Evolutionary conservation across 2,113 vertebrate genomes (phyloP).

Genomic region (Lagopus muta): DNA sequence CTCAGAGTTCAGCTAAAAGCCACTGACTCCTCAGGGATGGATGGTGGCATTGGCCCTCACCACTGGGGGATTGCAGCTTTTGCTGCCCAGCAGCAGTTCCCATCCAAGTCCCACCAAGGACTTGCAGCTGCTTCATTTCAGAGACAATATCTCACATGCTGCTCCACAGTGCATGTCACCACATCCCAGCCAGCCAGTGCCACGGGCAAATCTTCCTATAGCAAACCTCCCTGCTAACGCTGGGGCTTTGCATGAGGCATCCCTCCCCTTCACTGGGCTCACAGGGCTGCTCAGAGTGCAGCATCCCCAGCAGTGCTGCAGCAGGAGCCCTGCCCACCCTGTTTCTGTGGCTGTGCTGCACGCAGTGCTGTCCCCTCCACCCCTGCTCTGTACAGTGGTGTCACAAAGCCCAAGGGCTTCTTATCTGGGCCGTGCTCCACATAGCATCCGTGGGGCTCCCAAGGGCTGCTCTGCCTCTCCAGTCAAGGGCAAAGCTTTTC

Average conservation of each 20-base stretch:
- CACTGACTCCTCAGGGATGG: not conserved
- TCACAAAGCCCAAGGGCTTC: conserved; percentile 34
- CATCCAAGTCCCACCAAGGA: not conserved
- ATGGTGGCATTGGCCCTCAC: not conserved
- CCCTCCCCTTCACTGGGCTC: not conserved
- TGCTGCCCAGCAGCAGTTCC: not conserved
- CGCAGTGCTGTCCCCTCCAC: conserved; percentile 29
- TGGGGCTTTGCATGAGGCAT: not conserved
- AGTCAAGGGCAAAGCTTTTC: conserved; percentile 39
- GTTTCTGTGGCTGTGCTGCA: not conserved
- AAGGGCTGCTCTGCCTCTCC: not conserved
- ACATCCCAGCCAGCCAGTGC: not conserved
- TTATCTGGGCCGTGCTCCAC: conserved; percentile 46
- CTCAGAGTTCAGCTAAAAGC: not conserved
- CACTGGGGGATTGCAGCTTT: not conserved
- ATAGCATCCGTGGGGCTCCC: conserved; percentile 39
- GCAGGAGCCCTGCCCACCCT: conserved; percentile 16
- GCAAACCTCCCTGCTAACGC: not conserved
- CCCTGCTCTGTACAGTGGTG: not conserved
- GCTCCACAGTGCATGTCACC: not conserved
- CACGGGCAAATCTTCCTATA: not conserved
- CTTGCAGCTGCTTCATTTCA: not conserved
- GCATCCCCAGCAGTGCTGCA: not conserved
- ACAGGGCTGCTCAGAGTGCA: rapidly evolving
- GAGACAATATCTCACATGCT: not conserved